Base-by-base conservation (phyloP, 2,888 invertebrate species). In the Epicampocera succincta region DNA sequence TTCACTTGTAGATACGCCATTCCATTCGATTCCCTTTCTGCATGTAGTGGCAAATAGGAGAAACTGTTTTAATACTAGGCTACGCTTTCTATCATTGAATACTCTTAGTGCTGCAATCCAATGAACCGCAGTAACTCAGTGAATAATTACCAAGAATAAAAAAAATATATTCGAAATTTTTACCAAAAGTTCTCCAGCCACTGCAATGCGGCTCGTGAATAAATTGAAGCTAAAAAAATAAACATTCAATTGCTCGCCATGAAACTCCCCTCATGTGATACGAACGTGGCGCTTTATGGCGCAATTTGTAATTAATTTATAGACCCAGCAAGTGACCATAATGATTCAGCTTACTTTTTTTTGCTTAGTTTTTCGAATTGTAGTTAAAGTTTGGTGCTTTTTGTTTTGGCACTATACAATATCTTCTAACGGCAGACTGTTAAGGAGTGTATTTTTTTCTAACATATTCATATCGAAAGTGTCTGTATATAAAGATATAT, bases 261-360 rank as follows among this genome's bases (percentile, higher is more conserved):
- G 58, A 33, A 75, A 75, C 25, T 4, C 75, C 46, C 66, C 75
- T 8, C 17, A 61, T 15, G 5, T 6, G 21, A 38, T 60, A 52
- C 33, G 11, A 44, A 17, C 66, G 74, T 82, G 78, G 78, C 81
- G 74, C 78, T 82, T 78, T 82, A 60, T 82, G 81, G 81, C 78
- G 81, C 81, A 82, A 82, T 82, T 82, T 82, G 81, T 82, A 82
- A 82, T 82, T 82, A 82, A 82, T 82, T 82, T 82, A 82, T 82
- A 78, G 81, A 74, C 81, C 78, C 81, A 82, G 81, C 81, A 82
- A 82, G 81, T 82, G 81, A 78, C 81, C 81, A 82, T 82, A 78
- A 78, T 82, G 81, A 82, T 82, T 82, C 81, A 82, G 81, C 81
- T 69, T 60, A 71, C 63, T 21, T 50, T 75, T 66, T 65, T 48